phyloP scores from a whole-genome alignment of 2,797 vertebrate genomes.

The Arctocebus calabarensis region DNA sequence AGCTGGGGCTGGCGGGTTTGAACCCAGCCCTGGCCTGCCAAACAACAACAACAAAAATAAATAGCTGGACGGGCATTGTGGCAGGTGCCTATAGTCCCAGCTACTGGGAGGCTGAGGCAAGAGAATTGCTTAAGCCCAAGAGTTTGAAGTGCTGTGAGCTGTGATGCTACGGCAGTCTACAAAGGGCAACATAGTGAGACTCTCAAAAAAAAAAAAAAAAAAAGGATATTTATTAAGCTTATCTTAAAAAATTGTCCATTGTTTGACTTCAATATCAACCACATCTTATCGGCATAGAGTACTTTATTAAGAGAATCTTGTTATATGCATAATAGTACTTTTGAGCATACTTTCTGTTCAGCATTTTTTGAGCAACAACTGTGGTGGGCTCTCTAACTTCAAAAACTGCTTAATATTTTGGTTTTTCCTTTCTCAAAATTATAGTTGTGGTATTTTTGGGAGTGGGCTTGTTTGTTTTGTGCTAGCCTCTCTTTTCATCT shows the following conservation, averaged over 20 bases:
- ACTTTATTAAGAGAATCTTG: not conserved
- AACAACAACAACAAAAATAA: no score
- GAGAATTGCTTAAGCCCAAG: no score
- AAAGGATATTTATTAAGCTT: constrained; percentile 35
- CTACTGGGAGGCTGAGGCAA: no score
- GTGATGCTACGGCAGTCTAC: no score
- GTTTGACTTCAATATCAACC: not conserved
- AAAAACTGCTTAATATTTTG: constrained; percentile 21
- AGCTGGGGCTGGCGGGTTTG: no score
- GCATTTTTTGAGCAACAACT: constrained; percentile 44
- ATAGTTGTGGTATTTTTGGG: not conserved
- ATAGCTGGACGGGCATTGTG: no score
- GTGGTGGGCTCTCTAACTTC: not conserved
- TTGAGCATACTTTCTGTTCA: not conserved
- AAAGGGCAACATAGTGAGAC: no score
- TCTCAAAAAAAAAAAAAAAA: not conserved
- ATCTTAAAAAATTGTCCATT: not conserved
- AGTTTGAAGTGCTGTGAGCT: no score
- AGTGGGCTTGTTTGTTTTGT: not conserved
- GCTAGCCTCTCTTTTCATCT: not conserved
- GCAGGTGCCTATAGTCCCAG: no score
- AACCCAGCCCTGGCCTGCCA: no score
- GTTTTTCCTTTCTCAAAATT: constrained; percentile 18
- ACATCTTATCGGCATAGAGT: not conserved
- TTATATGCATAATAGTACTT: not conserved